phyloP scores from a whole-genome alignment of 2,888 invertebrate species.

The Gari tellinella region DNA sequence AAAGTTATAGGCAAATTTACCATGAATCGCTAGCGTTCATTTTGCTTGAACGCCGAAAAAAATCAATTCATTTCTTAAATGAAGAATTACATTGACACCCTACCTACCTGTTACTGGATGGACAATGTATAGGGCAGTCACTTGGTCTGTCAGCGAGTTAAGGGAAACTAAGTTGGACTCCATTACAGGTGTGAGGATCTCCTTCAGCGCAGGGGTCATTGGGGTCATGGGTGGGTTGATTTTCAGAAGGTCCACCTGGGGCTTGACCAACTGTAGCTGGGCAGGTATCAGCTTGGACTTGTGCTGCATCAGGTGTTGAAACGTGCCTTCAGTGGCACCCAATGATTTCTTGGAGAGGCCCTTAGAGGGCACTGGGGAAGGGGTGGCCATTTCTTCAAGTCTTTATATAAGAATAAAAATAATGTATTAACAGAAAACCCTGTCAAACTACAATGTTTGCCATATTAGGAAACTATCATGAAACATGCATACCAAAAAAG shows the following conservation, averaged over 20 bases:
- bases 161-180: slow-evolving; percentile 60
- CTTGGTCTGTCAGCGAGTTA: slow-evolving; percentile 36
- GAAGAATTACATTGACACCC: too few relatives aligned
- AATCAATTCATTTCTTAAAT: too few relatives aligned
- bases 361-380: too few relatives aligned
- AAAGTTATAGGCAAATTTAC: too few relatives aligned
- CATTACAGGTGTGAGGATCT: slow-evolving; percentile 52
- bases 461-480: too few relatives aligned
- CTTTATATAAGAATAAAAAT: too few relatives aligned
- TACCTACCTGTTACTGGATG: slow-evolving; percentile 75
- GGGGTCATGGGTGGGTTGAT: slow-evolving; percentile 53
- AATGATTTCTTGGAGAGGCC: too few relatives aligned
- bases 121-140: slow-evolving; percentile 60
- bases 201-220: slow-evolving; percentile 53
- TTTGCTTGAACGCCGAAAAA: too few relatives aligned
- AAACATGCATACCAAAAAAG: too few relatives aligned
- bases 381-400: background rate
- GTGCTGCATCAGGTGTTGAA: slow-evolving; percentile 34
- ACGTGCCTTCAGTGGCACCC: background rate
- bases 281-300: slow-evolving; percentile 41
- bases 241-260: slow-evolving; percentile 51
- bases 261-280: slow-evolving; percentile 34
- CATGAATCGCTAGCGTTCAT: too few relatives aligned
- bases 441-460: too few relatives aligned
- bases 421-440: too few relatives aligned